phyloP scores from a whole-genome alignment of 2,888 invertebrate genomes.

The Deroplatys truncata region DNA sequence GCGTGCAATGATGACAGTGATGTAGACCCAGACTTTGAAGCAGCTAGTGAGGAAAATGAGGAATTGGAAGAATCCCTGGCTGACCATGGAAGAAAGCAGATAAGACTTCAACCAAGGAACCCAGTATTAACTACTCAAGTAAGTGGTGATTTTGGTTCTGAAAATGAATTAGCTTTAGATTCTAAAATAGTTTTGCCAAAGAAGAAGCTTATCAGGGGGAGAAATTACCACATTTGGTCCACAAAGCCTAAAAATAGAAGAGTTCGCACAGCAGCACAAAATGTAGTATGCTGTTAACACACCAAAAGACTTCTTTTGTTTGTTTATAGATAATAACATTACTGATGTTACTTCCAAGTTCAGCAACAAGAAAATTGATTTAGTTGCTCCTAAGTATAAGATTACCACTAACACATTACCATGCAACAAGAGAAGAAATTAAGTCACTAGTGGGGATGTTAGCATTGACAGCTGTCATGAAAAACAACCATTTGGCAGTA shows the following conservation, averaged over 20 bases:
- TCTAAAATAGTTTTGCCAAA: too few relatives aligned
- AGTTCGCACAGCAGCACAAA: too few relatives aligned
- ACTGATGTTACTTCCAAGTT: not conserved
- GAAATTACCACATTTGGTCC: too few relatives aligned
- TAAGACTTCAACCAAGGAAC: not conserved
- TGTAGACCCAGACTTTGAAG: too few relatives aligned
- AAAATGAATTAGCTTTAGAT: not conserved
- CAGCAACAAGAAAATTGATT: not conserved
- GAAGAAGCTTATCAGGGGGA: too few relatives aligned
- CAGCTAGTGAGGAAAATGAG: too few relatives aligned
- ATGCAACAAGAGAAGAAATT: not conserved
- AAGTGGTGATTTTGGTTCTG: not conserved
- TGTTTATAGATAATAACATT: not conserved
- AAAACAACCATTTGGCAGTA: not conserved
- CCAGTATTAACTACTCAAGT: not conserved
- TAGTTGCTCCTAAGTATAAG: not conserved
- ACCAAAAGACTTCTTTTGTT: not conserved
- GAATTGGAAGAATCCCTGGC: too few relatives aligned
- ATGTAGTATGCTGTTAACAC: not conserved
- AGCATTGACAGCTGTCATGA: not conserved
- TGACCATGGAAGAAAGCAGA: not conserved
- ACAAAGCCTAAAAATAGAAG: too few relatives aligned
- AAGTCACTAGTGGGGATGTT: not conserved
- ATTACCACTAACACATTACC: not conserved
- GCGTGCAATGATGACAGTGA: too few relatives aligned